Evolutionary conservation across 2,888 invertebrate species (phyloP).

Genomic region (Pollenia labialis): DNA sequence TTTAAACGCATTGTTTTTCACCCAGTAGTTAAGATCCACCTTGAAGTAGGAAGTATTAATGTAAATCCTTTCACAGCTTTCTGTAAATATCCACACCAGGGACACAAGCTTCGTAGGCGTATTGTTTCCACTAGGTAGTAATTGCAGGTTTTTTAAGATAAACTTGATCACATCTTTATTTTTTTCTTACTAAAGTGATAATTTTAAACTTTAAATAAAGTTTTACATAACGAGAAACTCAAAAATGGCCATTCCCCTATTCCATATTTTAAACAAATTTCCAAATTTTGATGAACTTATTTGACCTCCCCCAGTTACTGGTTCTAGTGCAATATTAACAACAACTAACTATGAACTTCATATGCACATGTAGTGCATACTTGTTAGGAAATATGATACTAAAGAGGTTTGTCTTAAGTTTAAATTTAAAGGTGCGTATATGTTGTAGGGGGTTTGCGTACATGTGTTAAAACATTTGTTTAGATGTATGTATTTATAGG

Average conservation of each 20-base stretch:
- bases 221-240: background rate
- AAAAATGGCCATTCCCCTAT: too few species aligned
- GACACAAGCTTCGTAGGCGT: too few species aligned
- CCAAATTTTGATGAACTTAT: background rate
- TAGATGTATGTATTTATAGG: background rate
- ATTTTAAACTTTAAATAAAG: too few species aligned
- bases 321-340: background rate
- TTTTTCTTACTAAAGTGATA: too few species aligned
- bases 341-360: background rate
- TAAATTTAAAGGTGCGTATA: background rate
- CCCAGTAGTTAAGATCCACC: too few species aligned
- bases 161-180: too few species aligned
- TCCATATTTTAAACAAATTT: background rate
- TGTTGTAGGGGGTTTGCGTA: background rate
- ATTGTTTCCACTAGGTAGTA: too few species aligned
- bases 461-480: background rate
- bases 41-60: too few species aligned
- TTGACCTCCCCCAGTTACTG: background rate
- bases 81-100: too few species aligned
- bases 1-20: too few species aligned
- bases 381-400: conserved; percentile 49
- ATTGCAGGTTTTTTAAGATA: too few species aligned
- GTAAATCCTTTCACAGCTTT: too few species aligned
- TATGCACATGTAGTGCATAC: background rate
- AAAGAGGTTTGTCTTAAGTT: conserved; percentile 31